Evolutionary conservation across 1,140 invertebrate genomes (phyloP), one percentile per base, ranked within the genome.

Genomic region (Drosophila murphyi): DNA sequence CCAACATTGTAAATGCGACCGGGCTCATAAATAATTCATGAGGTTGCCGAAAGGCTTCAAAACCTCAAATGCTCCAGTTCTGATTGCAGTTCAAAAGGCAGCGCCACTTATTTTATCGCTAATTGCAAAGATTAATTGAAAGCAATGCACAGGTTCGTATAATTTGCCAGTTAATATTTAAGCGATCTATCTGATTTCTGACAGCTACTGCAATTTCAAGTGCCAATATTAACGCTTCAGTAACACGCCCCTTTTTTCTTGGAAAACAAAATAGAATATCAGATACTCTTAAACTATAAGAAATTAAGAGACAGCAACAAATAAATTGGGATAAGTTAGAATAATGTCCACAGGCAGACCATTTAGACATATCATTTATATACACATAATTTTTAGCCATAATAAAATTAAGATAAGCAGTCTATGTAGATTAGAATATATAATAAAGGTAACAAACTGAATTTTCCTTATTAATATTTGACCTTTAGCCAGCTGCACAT

Each of bases 51-150:
- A 87, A 82, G 81, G 80, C 68, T 87, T 87, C 60, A 72, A 88
- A 68, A 60, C 76, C 72, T 63, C 59, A 54, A 70, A 57, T 63
- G 39, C 68, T 79, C 69, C 51, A 69, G 37, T 62, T 59, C 67
- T 89, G 83, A 89, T 89, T 88, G 77, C 83, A 87, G 79, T 79
- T 89, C 63, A 89, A 89, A 89, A 78, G 80, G 77, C 85, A 89
- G 43, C 62, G 50, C 59, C 54, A 77, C 72, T 83, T 74, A 69
- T 69, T 80, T 80, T 72, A 89, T 83, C 82, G 85, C 48, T 78
- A 80, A 87, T 82, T 82, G 67, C 65, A 55, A 68, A 65, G 73
- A 71, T 75, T 88, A 83, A 88, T 89, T 88, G 77, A 88, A 80
- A 80, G 80, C 82, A 51, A 54, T 68, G 50, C 51, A 47, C 32